Evolutionary conservation across 2,113 vertebrate species (phyloP).

Genomic region (Chrysemys picta): DNA sequence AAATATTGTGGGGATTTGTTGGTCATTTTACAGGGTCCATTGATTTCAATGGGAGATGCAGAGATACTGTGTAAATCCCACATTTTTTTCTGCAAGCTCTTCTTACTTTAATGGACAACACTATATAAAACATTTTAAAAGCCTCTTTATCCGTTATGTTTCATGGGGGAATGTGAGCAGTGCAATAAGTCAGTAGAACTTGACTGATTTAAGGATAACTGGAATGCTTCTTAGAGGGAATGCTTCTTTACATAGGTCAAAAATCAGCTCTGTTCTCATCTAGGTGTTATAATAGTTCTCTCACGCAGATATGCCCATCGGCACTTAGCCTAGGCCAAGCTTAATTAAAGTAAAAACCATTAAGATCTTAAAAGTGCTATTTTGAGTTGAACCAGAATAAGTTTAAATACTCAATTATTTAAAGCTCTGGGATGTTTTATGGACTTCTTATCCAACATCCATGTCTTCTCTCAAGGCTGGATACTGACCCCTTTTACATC

Average conservation of each 20-base stretch:
- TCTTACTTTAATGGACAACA: neutral
- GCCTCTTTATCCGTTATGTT: neutral
- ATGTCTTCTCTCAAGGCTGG: neutral
- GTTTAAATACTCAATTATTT: neutral
- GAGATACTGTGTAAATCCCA: neutral
- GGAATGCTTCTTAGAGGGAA: neutral
- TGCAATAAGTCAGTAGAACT: neutral
- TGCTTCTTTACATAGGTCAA: too few species aligned
- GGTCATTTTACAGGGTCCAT: neutral
- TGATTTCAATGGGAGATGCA: neutral
- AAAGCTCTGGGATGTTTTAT: neutral
- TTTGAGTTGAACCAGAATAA: neutral
- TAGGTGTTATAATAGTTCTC: neutral
- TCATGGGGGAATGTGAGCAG: neutral
- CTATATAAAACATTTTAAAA: neutral
- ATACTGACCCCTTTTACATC: neutral
- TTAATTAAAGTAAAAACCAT: neutral
- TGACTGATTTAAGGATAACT: neutral
- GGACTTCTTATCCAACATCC: neutral
- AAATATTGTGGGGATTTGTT: neutral
- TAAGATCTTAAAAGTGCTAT: neutral
- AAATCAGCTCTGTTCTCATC: neutral
- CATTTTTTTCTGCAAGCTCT: neutral
- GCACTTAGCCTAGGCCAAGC: neutral
- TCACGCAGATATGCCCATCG: fast-evolving